These are phyloP conservation scores for Byasa hedistus DNA, from an alignment of 2,888 invertebrate species.

Conservation along the genomic window DNA sequence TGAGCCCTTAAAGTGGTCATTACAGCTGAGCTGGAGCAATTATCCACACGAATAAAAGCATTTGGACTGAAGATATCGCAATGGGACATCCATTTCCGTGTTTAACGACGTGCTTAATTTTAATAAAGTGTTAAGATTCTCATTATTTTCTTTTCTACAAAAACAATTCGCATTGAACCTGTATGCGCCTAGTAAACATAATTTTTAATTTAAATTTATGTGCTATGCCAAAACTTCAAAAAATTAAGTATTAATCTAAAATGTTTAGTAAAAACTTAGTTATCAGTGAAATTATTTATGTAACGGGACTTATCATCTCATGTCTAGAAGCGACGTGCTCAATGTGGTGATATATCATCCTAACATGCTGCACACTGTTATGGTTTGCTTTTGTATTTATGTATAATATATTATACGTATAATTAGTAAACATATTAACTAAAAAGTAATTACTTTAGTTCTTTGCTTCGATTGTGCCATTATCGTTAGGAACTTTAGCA, in stretches of 20 bases:
- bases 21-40: constrained; percentile 25
- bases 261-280: too few species aligned
- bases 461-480: constrained; percentile 14
- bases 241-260: too few species aligned
- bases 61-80: constrained; percentile 27
- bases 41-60: constrained; percentile 29
- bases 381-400: too few species aligned
- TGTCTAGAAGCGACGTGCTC: too few species aligned
- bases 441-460: constrained; percentile 5
- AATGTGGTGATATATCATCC: too few species aligned
- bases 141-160: constrained; percentile 14
- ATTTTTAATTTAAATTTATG: too few species aligned
- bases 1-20: constrained; percentile 21
- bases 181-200: too few species aligned
- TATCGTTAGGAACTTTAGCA: constrained; percentile 13
- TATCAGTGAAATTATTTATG: too few species aligned
- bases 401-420: neutral
- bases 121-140: constrained; percentile 13
- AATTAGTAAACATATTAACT: neutral
- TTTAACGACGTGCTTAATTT: constrained; percentile 28
- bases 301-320: too few species aligned
- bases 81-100: constrained; percentile 24
- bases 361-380: too few species aligned
- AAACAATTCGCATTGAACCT: too few species aligned
- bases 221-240: too few species aligned